These are phyloP conservation scores for Perccottus glenii DNA, from an alignment of 2,113 vertebrate species.

Conservation along the genomic window DNA sequence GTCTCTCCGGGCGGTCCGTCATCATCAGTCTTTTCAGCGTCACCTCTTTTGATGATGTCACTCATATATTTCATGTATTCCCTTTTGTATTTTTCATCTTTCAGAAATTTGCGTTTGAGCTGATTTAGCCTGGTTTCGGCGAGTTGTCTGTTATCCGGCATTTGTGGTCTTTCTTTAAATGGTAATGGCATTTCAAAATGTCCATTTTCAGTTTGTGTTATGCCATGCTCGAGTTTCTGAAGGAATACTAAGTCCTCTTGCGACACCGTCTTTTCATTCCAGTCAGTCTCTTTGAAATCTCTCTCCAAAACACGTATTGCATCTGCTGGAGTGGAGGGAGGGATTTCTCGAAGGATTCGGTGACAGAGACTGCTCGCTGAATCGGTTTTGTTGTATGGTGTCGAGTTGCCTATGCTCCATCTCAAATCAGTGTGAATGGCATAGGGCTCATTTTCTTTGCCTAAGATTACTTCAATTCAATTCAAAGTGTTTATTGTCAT, in stretches of 20 bases:
- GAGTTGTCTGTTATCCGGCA: conserved; percentile 10
- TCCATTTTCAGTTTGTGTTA: neutral
- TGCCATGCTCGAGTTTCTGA: neutral
- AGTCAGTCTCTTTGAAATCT: conserved; percentile 9
- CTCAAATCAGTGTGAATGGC: too few relatives aligned
- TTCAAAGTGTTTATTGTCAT: too few relatives aligned
- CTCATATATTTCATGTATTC: conserved; percentile 1
- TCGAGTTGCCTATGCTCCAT: too few relatives aligned
- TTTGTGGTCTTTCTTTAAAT: conserved; percentile 6
- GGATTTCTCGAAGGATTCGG: too few relatives aligned
- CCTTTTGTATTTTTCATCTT: conserved; percentile 5
- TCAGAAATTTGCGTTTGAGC: conserved; percentile 6
- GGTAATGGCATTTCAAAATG: conserved; percentile 20
- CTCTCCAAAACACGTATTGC: neutral
- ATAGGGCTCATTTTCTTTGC: too few relatives aligned
- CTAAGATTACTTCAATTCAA: too few relatives aligned
- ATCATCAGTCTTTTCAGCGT: conserved; percentile 5
- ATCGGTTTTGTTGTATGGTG: too few relatives aligned
- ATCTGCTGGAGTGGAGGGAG: too few relatives aligned
- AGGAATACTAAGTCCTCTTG: conserved; percentile 18
- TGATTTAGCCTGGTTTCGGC: neutral
- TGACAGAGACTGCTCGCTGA: too few relatives aligned
- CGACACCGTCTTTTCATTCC: neutral
- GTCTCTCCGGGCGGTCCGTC: conserved; percentile 4
- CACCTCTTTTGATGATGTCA: conserved; percentile 1